phyloP scores from a whole-genome alignment of 2,888 invertebrate genomes.

The Eupithecia vulgata region DNA sequence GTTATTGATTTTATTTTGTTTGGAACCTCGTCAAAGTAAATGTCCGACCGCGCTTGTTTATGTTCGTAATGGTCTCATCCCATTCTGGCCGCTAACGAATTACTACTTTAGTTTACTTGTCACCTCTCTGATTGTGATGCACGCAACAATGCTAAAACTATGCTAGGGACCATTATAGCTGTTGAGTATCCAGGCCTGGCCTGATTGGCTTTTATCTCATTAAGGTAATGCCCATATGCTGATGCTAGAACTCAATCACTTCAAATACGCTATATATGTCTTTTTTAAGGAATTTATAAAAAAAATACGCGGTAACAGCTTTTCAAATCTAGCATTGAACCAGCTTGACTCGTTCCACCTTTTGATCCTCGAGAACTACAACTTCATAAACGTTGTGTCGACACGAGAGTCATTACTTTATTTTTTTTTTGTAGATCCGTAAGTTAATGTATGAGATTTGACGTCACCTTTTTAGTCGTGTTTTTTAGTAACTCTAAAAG shows the following conservation, averaged over 20 bases:
- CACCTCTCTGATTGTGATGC: background rate
- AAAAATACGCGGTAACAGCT: background rate
- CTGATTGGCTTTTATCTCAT: no score
- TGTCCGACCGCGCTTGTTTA: background rate
- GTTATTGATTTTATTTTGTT: background rate
- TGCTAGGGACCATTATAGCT: no score
- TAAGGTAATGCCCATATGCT: no score
- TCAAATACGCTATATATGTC: no score
- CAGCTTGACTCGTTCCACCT: background rate
- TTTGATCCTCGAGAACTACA: background rate
- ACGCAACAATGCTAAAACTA: background rate
- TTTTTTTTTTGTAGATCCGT: background rate
- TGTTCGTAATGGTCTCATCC: background rate
- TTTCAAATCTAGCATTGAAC: background rate
- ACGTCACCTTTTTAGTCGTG: conserved; percentile 3
- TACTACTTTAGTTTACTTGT: background rate
- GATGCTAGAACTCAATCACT: no score
- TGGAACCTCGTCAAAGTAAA: background rate
- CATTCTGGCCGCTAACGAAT: background rate
- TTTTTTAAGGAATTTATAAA: background rate
- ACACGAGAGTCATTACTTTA: background rate
- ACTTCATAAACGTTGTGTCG: background rate
- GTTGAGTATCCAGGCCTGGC: no score
- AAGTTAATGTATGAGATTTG: background rate
- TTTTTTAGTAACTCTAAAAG: background rate